Percentiles rank a stretch among this genome's conserved stretches.
Evolutionary conservation across 2,113 vertebrate genomes (phyloP).

Genomic region (Onychorhynchus coronatus): DNA sequence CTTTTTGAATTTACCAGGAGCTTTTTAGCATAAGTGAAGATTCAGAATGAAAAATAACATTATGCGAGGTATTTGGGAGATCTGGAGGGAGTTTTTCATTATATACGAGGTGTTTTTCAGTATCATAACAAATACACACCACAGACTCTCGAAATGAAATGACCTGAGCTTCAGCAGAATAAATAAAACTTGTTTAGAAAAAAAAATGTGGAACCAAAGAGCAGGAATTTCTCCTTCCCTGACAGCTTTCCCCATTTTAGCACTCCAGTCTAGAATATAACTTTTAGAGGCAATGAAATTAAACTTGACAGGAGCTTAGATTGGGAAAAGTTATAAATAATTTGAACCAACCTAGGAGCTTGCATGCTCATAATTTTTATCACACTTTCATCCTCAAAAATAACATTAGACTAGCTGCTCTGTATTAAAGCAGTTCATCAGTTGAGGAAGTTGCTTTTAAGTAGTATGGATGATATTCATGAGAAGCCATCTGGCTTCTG

Average conservation of each 20-base stretch:
- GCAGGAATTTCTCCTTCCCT: background rate
- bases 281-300: constrained; percentile 12
- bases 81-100: background rate
- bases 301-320: constrained; percentile 12
- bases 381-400: constrained; percentile 14
- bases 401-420: background rate
- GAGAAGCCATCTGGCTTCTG: constrained; percentile 3
- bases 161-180: background rate
- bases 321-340: background rate
- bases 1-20: background rate
- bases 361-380: background rate
- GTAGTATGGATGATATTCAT: background rate
- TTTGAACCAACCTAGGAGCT: background rate
- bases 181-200: background rate
- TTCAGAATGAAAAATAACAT: background rate
- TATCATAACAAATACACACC: background rate
- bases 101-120: background rate
- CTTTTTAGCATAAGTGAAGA: background rate
- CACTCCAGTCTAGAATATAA: background rate
- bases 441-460: background rate
- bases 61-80: background rate
- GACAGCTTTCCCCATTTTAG: background rate
- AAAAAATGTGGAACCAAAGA: background rate
- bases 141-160: background rate
- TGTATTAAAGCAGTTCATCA: constrained; percentile 27